Conservation (phyloP, 2,113 vertebrate genomes). For the Dromiciops gliroides region DNA sequence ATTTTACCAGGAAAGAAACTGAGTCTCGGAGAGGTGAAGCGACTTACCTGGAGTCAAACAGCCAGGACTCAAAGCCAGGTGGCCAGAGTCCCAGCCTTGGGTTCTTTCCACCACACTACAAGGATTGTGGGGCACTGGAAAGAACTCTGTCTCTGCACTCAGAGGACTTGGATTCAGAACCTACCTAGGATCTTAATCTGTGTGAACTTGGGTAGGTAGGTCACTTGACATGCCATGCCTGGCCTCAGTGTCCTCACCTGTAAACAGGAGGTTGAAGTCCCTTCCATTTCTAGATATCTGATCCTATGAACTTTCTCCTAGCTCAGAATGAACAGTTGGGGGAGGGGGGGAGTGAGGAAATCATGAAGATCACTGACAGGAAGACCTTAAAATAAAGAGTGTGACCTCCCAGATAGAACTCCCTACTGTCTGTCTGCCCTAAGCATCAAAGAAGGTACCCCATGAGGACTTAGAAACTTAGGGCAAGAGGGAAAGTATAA, state of each 20-base stretch:
- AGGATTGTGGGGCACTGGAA: background rate
- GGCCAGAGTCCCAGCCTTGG: background rate
- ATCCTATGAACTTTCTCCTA: background rate
- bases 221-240: background rate
- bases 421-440: background rate
- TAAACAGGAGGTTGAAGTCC: background rate
- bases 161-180: background rate
- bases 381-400: background rate
- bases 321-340: background rate
- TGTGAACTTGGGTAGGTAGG: background rate
- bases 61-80: background rate
- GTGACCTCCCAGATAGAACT: background rate
- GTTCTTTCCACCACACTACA: background rate
- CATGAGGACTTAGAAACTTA: background rate
- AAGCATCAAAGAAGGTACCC: background rate
- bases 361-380: background rate
- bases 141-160: background rate
- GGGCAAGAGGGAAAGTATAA: background rate
- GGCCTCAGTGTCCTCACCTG: background rate
- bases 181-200: background rate
- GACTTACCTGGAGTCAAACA: background rate
- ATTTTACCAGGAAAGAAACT: background rate
- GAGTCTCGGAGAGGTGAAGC: background rate
- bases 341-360: background rate
- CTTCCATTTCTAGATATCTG: background rate